phyloP scores from a whole-genome alignment of 2,113 vertebrate species.

The Sula dactylatra region DNA sequence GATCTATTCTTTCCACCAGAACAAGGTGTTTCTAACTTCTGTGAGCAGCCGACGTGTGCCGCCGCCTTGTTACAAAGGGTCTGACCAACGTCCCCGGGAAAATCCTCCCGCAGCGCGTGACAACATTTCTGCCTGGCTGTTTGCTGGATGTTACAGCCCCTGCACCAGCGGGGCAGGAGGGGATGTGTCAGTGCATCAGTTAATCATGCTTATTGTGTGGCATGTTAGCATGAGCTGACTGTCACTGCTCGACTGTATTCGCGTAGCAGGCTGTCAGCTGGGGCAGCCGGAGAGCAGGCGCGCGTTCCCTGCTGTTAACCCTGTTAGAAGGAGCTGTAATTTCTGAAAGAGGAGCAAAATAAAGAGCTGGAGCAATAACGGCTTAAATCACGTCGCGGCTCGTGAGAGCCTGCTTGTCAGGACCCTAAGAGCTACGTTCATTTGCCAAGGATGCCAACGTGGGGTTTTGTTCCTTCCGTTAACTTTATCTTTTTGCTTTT shows the following conservation, averaged over 20 bases:
- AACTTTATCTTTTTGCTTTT: neutral
- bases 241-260: neutral
- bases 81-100: neutral
- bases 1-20: neutral
- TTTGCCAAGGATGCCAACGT: neutral
- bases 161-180: neutral
- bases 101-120: accelerated
- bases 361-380: neutral
- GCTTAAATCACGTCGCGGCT: neutral
- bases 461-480: neutral
- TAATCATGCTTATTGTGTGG: neutral
- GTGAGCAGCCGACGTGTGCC: neutral
- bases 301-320: neutral
- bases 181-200: neutral
- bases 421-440: neutral
- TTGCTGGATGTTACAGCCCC: neutral
- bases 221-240: neutral
- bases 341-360: neutral
- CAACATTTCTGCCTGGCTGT: neutral
- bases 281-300: neutral
- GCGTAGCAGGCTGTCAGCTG: neutral
- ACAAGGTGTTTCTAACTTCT: neutral
- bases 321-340: neutral
- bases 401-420: neutral
- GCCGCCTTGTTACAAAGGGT: neutral